Evolutionary conservation across 2,797 vertebrate species (phyloP).

Genomic region (Lutjanus campechanus): DNA sequence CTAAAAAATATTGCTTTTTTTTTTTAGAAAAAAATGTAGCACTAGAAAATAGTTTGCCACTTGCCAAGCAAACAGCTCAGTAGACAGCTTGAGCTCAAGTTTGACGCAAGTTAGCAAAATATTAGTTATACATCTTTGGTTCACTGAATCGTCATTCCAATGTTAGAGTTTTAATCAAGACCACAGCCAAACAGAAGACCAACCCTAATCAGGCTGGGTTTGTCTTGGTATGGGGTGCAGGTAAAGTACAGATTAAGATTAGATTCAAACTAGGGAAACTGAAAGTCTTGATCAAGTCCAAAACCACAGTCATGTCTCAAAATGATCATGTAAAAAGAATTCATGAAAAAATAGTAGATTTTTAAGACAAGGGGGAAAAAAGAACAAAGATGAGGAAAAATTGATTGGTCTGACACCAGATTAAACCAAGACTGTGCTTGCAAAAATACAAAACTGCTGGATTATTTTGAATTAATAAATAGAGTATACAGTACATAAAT

Average conservation of each 20-base stretch:
- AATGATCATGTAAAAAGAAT: not conserved
- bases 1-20: not conserved
- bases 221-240: not conserved
- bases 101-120: not conserved
- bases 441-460: not conserved
- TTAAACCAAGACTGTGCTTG: not conserved
- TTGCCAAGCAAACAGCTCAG: constrained; percentile 10
- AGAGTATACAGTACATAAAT: not conserved
- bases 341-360: not conserved
- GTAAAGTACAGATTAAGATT: not conserved
- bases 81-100: constrained; percentile 6
- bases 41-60: not conserved
- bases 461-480: constrained; percentile 15
- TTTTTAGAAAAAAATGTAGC: not conserved
- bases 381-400: not conserved
- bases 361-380: not conserved
- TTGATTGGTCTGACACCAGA: not conserved
- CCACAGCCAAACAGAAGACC: too few relatives aligned
- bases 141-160: not conserved
- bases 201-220: not conserved
- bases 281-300: not conserved
- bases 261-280: not conserved
- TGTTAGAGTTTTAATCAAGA: not conserved
- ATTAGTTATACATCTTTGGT: constrained; percentile 7
- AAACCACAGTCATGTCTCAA: not conserved